Evolutionary conservation across 2,113 vertebrate genomes (phyloP), one percentile per base, ranked within the genome.

Genomic region (Brienomyrus brachyistius): DNA sequence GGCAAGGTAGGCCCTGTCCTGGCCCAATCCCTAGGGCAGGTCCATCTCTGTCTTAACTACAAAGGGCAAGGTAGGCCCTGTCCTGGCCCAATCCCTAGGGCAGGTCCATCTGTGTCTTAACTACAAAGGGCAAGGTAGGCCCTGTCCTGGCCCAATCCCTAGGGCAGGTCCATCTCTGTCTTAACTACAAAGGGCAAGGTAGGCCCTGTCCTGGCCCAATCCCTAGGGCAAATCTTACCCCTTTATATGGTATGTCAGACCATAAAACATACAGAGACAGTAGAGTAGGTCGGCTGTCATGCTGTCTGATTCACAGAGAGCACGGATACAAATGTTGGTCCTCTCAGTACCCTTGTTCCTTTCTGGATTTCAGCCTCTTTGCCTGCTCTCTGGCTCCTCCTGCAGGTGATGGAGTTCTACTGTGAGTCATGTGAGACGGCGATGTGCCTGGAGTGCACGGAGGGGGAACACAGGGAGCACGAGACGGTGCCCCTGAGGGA

Each of bases 371-470:
- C 15, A 31, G 23, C 59, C 59, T 50, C 59, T 74, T 31, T 50
- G 50, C 17, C n/a, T 86, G 10, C 52, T 35, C 35, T 74, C 52
- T 90, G 94, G 91, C 91, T 13, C 92, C 93, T 92, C 50, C 90
- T 93, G 90, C 95, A 99, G 98, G 97, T 96, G 90, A 98, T 99
- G 98, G 98, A 99, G 95, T 98, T 98, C 91, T 99, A 99, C 95
- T 99, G 98, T n/a, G 98, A 98, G 95, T 96, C 98, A 23, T 99
- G 98, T 88, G 98, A 99, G 94, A 99, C 98, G 0, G 98, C 98
- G 90, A 98, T 99, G 98, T 99, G 98, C 88, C 94, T 96, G 1
- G 98, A 99, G 91, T 99, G 98, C 89, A 97, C 97, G 0, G 97
- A 96, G 0, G 98, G 97, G 1, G 98, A 99, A 91, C 98, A 99